Base-by-base conservation (phyloP, 1,140 invertebrate species). In the Dreissena rostriformis region DNA sequence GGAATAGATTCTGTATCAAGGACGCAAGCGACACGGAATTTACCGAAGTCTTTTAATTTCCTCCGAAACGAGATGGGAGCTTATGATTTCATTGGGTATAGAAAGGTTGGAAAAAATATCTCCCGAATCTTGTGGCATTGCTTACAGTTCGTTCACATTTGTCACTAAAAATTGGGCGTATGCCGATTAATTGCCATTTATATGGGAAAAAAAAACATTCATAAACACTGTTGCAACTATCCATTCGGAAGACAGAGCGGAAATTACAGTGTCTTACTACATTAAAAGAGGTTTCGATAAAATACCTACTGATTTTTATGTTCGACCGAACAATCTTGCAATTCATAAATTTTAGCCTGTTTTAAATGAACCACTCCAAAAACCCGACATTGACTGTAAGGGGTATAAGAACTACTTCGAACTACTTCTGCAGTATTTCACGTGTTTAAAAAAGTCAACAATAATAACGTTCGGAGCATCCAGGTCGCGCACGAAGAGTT, bases 31-130 rank as follows among this genome's bases (percentile, higher is more conserved):
- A 95, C 96, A 70, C 95, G 97, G 28, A 96, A 96, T 79, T 96
- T 98, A 96, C 96, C 96, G 0, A 95, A 95, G 87, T 97, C 97
- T 0, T 91, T 95, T 0, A 88, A 93, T 1, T 95, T 95, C 87
- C 93, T 97, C 0, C 87, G 88, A 86, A 17, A 87, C 0, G 73
- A 90, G 49, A 70, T 93, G n/a, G 49, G 76, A 5, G 90, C 88
- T 4, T 83, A 92, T 75, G 96, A 96, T 91, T 94, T 97, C 85
- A 90, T 95, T 70, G 97, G 97, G 19, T 97, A 96, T 91, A 97
- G 96, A 86, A 97, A 97, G 94, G 95, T 97, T 7, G 97, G 95
- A 0, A 96, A 97, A 88, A 97, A 97, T 89, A 97, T 97, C 0
- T 97, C 90, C 96, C 96, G 0, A 98, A 98, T 91, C 86, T 97